Conservation (phyloP, 2,888 invertebrate species). For the Orthonychiurus folsomi region DNA sequence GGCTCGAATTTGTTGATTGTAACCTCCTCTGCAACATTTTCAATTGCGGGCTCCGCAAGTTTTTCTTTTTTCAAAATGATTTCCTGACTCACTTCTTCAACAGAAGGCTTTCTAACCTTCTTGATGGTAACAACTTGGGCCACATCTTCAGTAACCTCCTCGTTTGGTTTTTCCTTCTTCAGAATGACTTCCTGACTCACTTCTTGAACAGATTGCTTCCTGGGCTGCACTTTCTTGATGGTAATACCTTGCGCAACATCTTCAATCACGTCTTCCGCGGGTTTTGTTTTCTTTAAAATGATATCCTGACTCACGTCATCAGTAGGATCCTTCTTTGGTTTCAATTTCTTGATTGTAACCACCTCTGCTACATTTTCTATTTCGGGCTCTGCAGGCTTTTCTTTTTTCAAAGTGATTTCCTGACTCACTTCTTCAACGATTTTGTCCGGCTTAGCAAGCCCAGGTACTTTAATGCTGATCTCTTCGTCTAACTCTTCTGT, state of each 20-base stretch:
- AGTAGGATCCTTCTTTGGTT: conserved; percentile 66
- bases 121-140: conserved; percentile 41
- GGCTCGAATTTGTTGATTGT: conserved; percentile 22
- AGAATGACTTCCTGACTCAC: conserved; percentile 7
- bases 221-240: not conserved
- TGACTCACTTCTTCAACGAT: not conserved
- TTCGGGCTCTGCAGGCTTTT: conserved; percentile 12
- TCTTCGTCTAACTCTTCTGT: conserved; percentile 1
- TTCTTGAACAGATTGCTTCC: conserved; percentile 45
- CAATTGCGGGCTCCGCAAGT: conserved; percentile 28
- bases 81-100: conserved; percentile 18
- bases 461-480: not conserved
- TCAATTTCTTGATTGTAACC: conserved; percentile 51
- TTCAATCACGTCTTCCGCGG: conserved; percentile 18
- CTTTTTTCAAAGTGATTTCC: conserved; percentile 7
- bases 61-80: conserved; percentile 37
- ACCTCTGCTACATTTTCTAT: not conserved
- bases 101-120: conserved; percentile 18
- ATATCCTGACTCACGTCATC: conserved; percentile 49
- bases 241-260: conserved; percentile 33
- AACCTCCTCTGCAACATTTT: conserved; percentile 44
- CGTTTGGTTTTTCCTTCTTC: conserved; percentile 38
- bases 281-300: too few relatives aligned
- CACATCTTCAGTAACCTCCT: conserved; percentile 36
- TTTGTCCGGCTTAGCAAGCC: not conserved